A percentile compares a stretch with the other conserved stretches of the same genome.
phyloP scores from a whole-genome alignment of 1,140 invertebrate species.

The Bombus waltoni region DNA sequence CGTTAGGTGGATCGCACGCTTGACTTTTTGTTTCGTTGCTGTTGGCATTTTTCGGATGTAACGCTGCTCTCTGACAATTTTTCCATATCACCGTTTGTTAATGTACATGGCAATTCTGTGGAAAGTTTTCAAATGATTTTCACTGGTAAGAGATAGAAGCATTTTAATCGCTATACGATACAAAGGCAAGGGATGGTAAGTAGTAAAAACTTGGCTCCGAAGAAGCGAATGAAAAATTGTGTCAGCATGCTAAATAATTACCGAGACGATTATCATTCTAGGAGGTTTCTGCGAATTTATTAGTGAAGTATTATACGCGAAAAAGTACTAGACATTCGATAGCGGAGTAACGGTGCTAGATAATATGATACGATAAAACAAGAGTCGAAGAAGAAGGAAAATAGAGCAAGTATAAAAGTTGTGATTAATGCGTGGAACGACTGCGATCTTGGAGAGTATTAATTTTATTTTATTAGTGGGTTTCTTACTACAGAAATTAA shows the following conservation, averaged over 20 bases:
- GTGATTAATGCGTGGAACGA: not conserved
- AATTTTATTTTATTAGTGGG: not conserved
- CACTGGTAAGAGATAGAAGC: too few relatives aligned
- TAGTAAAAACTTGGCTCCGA: too few relatives aligned
- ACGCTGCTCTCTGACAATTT: too few relatives aligned
- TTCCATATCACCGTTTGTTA: too few relatives aligned
- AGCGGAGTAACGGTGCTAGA: not conserved
- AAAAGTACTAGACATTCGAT: not conserved
- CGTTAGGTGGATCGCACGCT: not conserved
- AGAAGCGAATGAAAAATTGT: too few relatives aligned
- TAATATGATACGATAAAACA: not conserved
- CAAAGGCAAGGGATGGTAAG: too few relatives aligned
- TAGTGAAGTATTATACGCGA: not conserved
- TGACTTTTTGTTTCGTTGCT: too few relatives aligned
- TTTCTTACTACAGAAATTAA: not conserved
- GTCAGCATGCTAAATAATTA: not conserved
- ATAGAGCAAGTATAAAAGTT: not conserved
- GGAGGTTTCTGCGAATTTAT: not conserved
- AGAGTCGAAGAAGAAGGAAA: constrained; percentile 3
- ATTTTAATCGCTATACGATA: too few relatives aligned
- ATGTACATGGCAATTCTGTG: too few relatives aligned
- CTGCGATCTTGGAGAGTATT: not conserved
- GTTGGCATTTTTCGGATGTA: too few relatives aligned
- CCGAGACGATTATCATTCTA: not conserved
- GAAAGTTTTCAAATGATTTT: too few relatives aligned